A percentile compares a stretch with the other conserved stretches of the same genome.
Evolutionary conservation across 2,888 invertebrate genomes (phyloP).

Genomic region (Clostera curtula): DNA sequence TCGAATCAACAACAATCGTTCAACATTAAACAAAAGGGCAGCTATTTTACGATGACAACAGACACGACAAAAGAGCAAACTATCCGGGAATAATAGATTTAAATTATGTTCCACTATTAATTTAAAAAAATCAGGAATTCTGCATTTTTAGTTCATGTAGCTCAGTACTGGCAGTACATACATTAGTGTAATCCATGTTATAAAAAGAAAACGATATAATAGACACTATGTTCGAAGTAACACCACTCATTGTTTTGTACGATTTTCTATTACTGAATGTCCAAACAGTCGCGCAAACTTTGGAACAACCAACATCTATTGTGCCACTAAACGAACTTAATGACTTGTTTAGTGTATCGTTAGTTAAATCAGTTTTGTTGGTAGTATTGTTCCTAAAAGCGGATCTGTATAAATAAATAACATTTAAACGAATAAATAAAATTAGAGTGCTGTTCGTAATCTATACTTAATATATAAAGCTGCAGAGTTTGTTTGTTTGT

Average conservation of each 20-base stretch:
- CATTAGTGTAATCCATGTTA: too few species aligned
- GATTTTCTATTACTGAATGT: conserved; percentile 27
- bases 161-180: too few species aligned
- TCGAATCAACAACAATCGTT: conserved; percentile 15
- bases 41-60: neutral
- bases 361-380: conserved; percentile 9
- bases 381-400: conserved; percentile 5
- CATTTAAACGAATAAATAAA: too few species aligned
- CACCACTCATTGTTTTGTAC: conserved; percentile 22
- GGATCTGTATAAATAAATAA: neutral
- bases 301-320: conserved; percentile 16
- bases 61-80: too few species aligned
- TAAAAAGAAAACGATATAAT: too few species aligned
- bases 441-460: too few species aligned
- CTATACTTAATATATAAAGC: too few species aligned
- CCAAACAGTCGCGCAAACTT: conserved; percentile 17
- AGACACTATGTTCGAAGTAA: conserved; percentile 26
- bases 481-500: too few species aligned
- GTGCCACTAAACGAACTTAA: conserved; percentile 16
- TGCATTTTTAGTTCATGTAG: too few species aligned
- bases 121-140: too few species aligned
- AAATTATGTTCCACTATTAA: too few species aligned
- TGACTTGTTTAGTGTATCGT: conserved; percentile 19
- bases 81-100: too few species aligned
- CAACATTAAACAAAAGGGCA: conserved; percentile 10